Evolutionary conservation across 2,113 vertebrate genomes (phyloP).

Genomic region (Ailuropoda melanoleuca): DNA sequence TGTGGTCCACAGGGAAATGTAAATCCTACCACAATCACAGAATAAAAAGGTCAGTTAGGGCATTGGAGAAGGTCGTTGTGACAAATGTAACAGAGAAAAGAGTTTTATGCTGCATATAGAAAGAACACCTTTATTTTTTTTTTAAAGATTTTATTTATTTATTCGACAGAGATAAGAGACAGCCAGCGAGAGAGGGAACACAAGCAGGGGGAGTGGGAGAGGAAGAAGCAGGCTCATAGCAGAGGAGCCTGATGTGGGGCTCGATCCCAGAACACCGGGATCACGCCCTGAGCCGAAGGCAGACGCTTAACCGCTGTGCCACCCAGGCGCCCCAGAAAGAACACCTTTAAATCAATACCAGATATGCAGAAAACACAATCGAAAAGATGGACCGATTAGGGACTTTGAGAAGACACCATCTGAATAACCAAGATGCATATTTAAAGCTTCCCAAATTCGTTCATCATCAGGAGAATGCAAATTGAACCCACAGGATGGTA

Average conservation of each 20-base stretch:
- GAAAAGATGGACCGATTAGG: not conserved
- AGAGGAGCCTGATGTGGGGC: too few relatives aligned
- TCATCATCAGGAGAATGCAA: not conserved
- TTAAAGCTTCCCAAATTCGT: not conserved
- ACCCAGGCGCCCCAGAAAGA: too few relatives aligned
- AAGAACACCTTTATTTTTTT: not conserved
- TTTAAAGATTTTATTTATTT: too few relatives aligned
- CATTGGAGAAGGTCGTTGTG: not conserved
- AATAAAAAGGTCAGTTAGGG: not conserved
- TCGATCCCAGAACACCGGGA: too few relatives aligned
- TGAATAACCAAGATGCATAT: not conserved
- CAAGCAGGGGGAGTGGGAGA: too few relatives aligned
- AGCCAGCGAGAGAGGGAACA: too few relatives aligned
- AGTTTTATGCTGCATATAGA: not conserved
- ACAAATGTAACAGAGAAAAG: not conserved
- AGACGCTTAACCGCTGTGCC: too few relatives aligned
- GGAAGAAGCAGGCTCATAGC: too few relatives aligned
- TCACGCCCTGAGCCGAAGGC: too few relatives aligned
- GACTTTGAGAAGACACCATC: too few relatives aligned
- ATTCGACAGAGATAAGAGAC: too few relatives aligned
- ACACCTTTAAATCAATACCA: too few relatives aligned
- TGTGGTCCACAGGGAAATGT: not conserved
- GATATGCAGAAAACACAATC: not conserved
- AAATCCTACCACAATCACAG: not conserved
- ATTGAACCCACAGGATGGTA: accelerated